A percentile compares a stretch with the other conserved stretches of the same genome.
phyloP scores from a whole-genome alignment of 2,797 vertebrate genomes.

The Aplochiton taeniatus region DNA sequence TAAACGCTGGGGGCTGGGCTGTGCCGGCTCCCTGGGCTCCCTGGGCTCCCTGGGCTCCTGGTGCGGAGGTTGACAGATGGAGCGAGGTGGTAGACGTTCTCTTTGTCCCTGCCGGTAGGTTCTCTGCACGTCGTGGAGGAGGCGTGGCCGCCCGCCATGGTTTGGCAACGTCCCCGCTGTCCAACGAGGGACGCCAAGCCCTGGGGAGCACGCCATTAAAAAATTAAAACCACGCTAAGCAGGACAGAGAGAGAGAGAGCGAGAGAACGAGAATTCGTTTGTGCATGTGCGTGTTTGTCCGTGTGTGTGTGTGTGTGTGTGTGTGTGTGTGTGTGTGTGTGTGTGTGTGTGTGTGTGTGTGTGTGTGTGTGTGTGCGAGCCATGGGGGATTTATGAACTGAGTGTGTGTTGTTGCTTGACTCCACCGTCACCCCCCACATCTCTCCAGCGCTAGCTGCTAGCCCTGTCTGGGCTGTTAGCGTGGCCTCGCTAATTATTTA shows the following conservation, averaged over 20 bases:
- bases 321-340: conserved; percentile 22
- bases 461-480: conserved; percentile 56
- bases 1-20: conserved; percentile 50
- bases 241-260: background rate
- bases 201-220: conserved; percentile 34
- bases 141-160: too few species aligned
- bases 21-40: conserved; percentile 24
- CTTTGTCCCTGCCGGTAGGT: too few species aligned
- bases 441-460: conserved; percentile 21
- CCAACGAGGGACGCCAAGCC: conserved; percentile 7
- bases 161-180: conserved; percentile 45
- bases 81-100: too few species aligned
- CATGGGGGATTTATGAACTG: conserved; percentile 48
- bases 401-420: conserved; percentile 42
- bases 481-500: conserved; percentile 69
- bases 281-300: conserved; percentile 20
- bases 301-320: background rate
- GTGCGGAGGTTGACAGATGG: too few species aligned
- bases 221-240: conserved; percentile 46
- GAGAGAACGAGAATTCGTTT: conserved; percentile 16
- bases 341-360: conserved; percentile 8
- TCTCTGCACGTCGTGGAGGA: too few species aligned
- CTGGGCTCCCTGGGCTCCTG: too few species aligned
- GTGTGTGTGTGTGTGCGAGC: background rate
- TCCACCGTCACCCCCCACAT: conserved; percentile 34